Evolutionary conservation across 2,113 vertebrate genomes (phyloP), one percentile per base, ranked within the genome.

Genomic region (Furnarius figulus): DNA sequence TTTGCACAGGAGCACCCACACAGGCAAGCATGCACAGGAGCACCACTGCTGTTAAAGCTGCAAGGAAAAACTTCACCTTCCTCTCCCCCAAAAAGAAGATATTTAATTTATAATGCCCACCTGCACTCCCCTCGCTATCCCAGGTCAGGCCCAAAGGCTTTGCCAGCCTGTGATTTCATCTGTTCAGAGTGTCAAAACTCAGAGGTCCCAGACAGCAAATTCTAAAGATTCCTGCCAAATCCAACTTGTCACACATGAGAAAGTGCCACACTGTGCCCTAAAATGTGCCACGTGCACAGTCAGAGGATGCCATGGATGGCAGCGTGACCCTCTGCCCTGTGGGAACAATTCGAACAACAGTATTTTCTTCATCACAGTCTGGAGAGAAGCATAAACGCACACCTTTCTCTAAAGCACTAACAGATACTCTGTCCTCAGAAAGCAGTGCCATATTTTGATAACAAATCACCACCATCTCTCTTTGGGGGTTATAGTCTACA

Each of bases 71-170:
- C 31, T 37, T 49, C 44, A 56, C 50, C 12, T 9, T 52, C 25
- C 25, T 9, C 8, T 24, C 14, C 25, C 14, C 50, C 25, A 15
- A 27, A 52, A 52, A 27, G 15, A 27, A 52, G 14, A 28, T 13
- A 52, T 12, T 49, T 50, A 3, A 74, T 50, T 87, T 70, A 65
- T 6, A 87, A 70, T 9, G 28, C 7, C 50, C 10, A 50, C 11
- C 15, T 23, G 22, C 0, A 0, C 39, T 62, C 15, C 15, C 10
- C 21, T 11, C 0, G 0, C 19, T 52, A 37, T 27, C 56, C 30
- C 56, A 44, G 47, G 25, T 55, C 39, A 65, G 47, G 39, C 81
- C 62, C 6, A 5, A 63, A 81, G n/a, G 58, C 31, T 77, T 80
- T 80, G 55, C 40, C 22, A 74, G n/a, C 13, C n/a, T 49, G 4